Evolutionary conservation across 2,797 vertebrate species (phyloP), one percentile per base, ranked within the genome.

Genomic region (Galaxias olidus): DNA sequence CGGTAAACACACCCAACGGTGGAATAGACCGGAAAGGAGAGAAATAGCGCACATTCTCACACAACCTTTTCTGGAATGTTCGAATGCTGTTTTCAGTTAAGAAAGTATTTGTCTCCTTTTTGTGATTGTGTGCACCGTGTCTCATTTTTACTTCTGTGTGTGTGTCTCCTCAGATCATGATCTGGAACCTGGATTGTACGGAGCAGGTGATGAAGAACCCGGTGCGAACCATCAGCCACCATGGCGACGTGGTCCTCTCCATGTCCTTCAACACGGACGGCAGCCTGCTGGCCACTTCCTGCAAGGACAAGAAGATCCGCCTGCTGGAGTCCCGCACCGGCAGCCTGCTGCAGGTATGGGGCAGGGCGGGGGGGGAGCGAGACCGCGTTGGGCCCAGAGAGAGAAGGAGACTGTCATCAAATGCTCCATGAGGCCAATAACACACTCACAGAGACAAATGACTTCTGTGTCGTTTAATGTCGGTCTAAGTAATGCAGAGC

Each of bases 191-290:
- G 73, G 93, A 94, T 69, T 90, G 81, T 70, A 72, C 78, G 0
- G 93, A 93, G 0, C 19, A 77, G 70, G 85, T 95, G 56, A 90
- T 97, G 59, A 85, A 86, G 9, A 92, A 85, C 15, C 96, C 96
- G 0, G 88, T 94, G 73, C 91, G 86, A 82, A 94, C 92, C 66
- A 90, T 98, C 50, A 84, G 80, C 0, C 84, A 84, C 76, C 96
- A 98, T 81, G 82, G 87, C 8, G 94, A 97, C 8, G 93, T 96
- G 44, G 87, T 98, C 59, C 92, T 97, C 44, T 96, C 95, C 74
- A 94, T 98, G 94, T 96, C 95, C 1, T 97, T 98, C 86, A 96
- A 94, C 84, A 92, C 91, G 8, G 90, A 96, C 0, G 95, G 96
- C 72, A 96, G 93, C 82, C 88, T 93, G 14, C 72, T 98, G 43